A percentile compares a stretch with the other conserved stretches of the same genome.
These are phyloP conservation scores for Chrysolina oricalcia DNA, from an alignment of 2,888 invertebrate genomes.

Conservation along the genomic window DNA sequence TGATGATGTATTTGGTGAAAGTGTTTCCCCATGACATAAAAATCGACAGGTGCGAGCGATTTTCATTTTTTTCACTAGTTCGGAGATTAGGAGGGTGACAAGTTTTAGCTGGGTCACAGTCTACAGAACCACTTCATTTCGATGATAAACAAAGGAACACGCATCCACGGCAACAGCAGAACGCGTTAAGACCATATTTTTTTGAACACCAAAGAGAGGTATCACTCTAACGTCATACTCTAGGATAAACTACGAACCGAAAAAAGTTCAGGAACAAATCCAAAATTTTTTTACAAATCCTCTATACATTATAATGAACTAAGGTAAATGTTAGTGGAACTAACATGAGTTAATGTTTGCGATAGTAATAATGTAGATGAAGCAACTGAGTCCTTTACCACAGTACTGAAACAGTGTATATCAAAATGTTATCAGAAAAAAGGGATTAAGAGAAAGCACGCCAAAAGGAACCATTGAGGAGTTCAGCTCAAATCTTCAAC, in stretches of 20 bases:
- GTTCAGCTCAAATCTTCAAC: too few relatives aligned
- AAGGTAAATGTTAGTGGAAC: background rate
- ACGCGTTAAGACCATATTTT: background rate
- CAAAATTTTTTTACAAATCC: background rate
- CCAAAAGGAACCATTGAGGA: background rate
- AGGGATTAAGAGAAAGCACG: background rate
- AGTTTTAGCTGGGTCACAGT: too few relatives aligned
- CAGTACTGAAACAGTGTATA: too few relatives aligned
- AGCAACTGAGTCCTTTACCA: too few relatives aligned
- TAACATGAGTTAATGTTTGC: background rate
- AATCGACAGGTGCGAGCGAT: too few relatives aligned
- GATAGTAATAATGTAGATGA: background rate
- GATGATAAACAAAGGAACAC: too few relatives aligned
- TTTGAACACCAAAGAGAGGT: background rate
- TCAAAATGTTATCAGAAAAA: background rate
- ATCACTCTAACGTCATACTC: background rate
- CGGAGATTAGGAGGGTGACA: too few relatives aligned
- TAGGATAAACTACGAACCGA: background rate
- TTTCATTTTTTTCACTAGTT: too few relatives aligned
- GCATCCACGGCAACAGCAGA: background rate
- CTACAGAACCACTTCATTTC: too few relatives aligned
- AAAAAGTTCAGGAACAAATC: background rate
- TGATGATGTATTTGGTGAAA: too few relatives aligned
- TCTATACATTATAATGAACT: background rate
- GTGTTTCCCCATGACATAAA: too few relatives aligned